A percentile compares a stretch with the other conserved stretches of the same genome.
Evolutionary conservation across 1,140 invertebrate genomes (phyloP).

Genomic region (Thalassaphorura encarpata): DNA sequence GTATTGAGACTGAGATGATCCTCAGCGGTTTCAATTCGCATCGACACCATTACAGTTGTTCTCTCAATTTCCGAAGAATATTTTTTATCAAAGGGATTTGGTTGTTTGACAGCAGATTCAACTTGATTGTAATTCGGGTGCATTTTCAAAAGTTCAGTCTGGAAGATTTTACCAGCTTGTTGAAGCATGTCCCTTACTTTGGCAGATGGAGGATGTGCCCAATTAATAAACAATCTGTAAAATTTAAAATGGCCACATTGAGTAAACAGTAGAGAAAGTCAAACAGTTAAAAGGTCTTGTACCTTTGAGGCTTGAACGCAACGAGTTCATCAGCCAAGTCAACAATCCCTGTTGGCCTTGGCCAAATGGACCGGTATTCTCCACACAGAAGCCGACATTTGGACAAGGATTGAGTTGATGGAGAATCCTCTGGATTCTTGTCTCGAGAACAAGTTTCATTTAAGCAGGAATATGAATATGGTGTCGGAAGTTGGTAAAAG

Average conservation of each 20-base stretch:
- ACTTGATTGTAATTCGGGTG: slow-evolving; percentile 29
- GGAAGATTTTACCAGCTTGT: slow-evolving; percentile 32
- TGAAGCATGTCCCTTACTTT: slow-evolving; percentile 31
- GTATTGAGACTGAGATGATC: slow-evolving; percentile 48
- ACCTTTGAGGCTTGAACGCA: slow-evolving; percentile 32
- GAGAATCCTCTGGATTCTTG: slow-evolving; percentile 32
- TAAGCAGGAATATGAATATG: slow-evolving; percentile 30
- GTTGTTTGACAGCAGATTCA: slow-evolving; percentile 22
- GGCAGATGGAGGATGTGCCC: slow-evolving; percentile 31
- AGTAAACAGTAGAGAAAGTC: neutral
- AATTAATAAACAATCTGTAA: slow-evolving; percentile 31
- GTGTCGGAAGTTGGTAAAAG: slow-evolving; percentile 31
- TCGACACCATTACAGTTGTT: slow-evolving; percentile 32
- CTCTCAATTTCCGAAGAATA: slow-evolving; percentile 32
- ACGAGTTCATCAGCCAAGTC: slow-evolving; percentile 33
- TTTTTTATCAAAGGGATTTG: slow-evolving; percentile 32
- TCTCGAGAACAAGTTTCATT: slow-evolving; percentile 32
- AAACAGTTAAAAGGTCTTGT: neutral
- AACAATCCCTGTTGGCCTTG: slow-evolving; percentile 46
- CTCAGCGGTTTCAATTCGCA: slow-evolving; percentile 31
- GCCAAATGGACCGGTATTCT: slow-evolving; percentile 56
- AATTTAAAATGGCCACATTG: neutral
- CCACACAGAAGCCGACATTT: slow-evolving; percentile 57
- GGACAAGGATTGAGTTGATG: slow-evolving; percentile 27
- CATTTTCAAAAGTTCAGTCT: slow-evolving; percentile 31